A percentile compares a stretch with the other conserved stretches of the same genome.
Evolutionary conservation across 2,888 invertebrate genomes (phyloP).

Genomic region (Athalia rosae): DNA sequence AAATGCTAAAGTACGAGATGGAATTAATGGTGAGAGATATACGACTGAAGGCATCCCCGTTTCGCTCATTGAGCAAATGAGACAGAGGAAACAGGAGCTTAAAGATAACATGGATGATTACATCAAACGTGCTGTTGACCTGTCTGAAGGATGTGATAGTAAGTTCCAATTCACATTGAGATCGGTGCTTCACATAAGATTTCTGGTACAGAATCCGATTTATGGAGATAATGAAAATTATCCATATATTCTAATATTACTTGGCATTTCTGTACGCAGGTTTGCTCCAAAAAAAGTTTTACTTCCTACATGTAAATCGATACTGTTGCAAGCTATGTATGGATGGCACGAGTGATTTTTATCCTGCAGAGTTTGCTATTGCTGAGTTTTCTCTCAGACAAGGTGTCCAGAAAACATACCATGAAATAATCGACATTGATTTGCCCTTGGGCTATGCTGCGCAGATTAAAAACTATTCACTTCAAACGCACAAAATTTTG

Average conservation of each 20-base stretch:
- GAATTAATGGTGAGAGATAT: conserved; percentile 55
- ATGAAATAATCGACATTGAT: conserved; percentile 70
- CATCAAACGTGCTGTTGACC: conserved; percentile 55
- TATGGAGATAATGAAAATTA: background rate
- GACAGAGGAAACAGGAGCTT: conserved; percentile 52
- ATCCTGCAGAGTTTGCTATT: conserved; percentile 76
- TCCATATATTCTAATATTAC: background rate
- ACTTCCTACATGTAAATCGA: conserved; percentile 69
- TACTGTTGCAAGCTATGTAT: conserved; percentile 60
- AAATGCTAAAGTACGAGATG: conserved; percentile 52
- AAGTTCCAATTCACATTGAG: conserved; percentile 31
- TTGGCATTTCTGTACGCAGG: conserved; percentile 53
- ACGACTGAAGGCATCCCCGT: conserved; percentile 64
- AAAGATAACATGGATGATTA: conserved; percentile 58
- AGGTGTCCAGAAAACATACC: conserved; percentile 69
- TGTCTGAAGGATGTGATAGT: conserved; percentile 53
- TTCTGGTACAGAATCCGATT: background rate
- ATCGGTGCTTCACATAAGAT: too few species aligned
- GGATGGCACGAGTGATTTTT: conserved; percentile 60
- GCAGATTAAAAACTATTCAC: conserved; percentile 72
- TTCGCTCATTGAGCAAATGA: conserved; percentile 53
- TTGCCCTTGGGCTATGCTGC: conserved; percentile 73
- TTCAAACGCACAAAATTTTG: conserved; percentile 74
- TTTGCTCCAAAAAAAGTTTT: conserved; percentile 60
- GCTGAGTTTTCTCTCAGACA: conserved; percentile 73